Evolutionary conservation across 2,797 vertebrate genomes (phyloP), one percentile per base, ranked within the genome.

Genomic region (Knipowitschia caucasica): DNA sequence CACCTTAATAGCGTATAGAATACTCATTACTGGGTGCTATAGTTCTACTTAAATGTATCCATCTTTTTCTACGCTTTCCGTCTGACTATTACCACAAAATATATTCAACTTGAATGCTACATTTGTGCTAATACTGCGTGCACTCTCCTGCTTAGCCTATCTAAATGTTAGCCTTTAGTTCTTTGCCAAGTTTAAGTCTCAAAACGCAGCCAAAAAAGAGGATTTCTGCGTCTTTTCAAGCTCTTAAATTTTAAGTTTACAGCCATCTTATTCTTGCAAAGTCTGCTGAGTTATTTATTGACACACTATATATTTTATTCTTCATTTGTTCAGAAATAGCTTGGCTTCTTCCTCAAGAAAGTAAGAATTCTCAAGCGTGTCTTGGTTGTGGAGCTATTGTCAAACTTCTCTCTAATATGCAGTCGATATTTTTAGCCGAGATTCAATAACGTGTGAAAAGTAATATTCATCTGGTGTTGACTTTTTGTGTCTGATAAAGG

Each of bases 191-290:
- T 64, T 64, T 50, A 31, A 50, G 54, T 50, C 34, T 31, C 27
- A 11, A 14, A 21, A 11, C 51, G 30, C 29, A 63, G 50, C 63
- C 61, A 71, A 38, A 43, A 51, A 66, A 56, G 60, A 57, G 33
- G 53, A 20, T 67, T 57, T 62, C 30, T 45, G 56, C 59, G 52
- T 68, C 62, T 59, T 60, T 73, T 79, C 68, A 73, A 69, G 68
- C 59, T 62, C 42, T 53, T 65, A 69, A 68, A 67, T 65, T 73
- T 79, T 60, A 67, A 23, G 4, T 64, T 79, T 62, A 75, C 69
- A 57, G 51, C 39, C 47, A 12, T 17, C 44, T 26, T 59, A 69
- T 75, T 58, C 53, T 75, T 67, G 66, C 63, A 2, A 29, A 74
- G 50, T 62, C 51, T 27, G 38, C 56, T 52, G 49, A 40, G 62